Conservation (phyloP, 2,888 invertebrate species). For the Pseudococcus longispinus region DNA sequence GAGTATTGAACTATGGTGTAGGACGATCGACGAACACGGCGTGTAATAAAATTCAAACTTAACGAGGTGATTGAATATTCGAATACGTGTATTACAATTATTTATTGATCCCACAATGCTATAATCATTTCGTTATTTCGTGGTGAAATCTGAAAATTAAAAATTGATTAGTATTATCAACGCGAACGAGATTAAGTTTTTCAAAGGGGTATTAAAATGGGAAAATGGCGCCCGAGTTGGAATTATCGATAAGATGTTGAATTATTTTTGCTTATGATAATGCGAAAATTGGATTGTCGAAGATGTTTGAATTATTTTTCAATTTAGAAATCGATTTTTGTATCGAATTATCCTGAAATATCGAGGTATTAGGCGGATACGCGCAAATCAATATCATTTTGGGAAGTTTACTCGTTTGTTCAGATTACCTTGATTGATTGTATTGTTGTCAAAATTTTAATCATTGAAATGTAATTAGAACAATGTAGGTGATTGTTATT, state of each 20-base stretch:
- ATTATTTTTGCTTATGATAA: background rate
- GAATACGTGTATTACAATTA: background rate
- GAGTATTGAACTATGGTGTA: background rate
- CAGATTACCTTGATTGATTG: too few relatives aligned
- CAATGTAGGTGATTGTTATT: background rate
- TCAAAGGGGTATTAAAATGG: background rate
- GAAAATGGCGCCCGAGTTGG: background rate
- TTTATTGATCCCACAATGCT: background rate
- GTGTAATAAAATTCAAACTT: background rate
- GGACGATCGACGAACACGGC: background rate
- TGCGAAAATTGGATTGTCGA: too few relatives aligned
- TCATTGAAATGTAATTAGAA: background rate
- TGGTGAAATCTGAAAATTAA: constrained; percentile 22
- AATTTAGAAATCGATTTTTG: too few relatives aligned
- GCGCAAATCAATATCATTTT: too few relatives aligned
- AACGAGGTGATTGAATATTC: constrained; percentile 4
- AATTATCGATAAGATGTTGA: background rate
- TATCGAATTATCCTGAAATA: too few relatives aligned
- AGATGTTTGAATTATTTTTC: too few relatives aligned
- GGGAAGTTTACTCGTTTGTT: too few relatives aligned
- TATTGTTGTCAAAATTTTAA: too few relatives aligned
- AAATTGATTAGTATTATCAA: constrained; percentile 9
- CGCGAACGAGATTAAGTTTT: background rate
- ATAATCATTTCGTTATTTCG: background rate
- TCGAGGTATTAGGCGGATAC: too few relatives aligned